Evolutionary conservation across 2,113 vertebrate species (phyloP), one percentile per base, ranked within the genome.

Genomic region (Sander lucioperca): DNA sequence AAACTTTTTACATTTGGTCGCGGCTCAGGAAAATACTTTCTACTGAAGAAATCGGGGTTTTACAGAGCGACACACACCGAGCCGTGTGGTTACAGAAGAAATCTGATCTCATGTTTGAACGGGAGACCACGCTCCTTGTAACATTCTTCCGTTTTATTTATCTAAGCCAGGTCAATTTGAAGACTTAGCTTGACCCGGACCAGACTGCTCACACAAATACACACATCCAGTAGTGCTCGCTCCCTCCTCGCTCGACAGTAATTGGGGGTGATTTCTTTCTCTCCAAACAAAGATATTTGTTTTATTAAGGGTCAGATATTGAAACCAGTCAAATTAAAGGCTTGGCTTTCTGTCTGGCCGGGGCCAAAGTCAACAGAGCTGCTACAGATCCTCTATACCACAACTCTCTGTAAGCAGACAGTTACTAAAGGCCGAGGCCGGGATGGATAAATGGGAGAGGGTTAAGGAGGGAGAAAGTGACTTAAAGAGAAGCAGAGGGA

Each of bases 241-340:
- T 50, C 45, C 73, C 63, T 33, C 51, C 23, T 5, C n/a, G 21
- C 82, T 65, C 70, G 3, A 51, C 83, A 57, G 86, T 93, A 93
- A 93, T 91, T 90, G 87, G 62, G 88, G 79, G 80, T 85, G 89
- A 91, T 93, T 94, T 94, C 83, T 94, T 89, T 91, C 92, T 94
- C 84, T 95, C 86, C 86, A 94, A 95, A 94, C 93, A 95, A 85
- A 92, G 93, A 91, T 95, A 94, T 95, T 95, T 95, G 94, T 95
- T 95, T 96, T 95, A 95, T 95, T 94, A 95, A 92, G 87, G 86
- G 81, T 92, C 88, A 86, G 86, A 91, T 90, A 88, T 92, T 89
- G 91, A 95, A 94, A 91, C 89, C 91, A 94, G 93, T 93, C 89
- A 91, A 95, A 95, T 94, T 93, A 96, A 94, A 95, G 94, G 93